Evolutionary conservation across 1,140 invertebrate species (phyloP).

Genomic region (Brevipalpus yothersi): DNA sequence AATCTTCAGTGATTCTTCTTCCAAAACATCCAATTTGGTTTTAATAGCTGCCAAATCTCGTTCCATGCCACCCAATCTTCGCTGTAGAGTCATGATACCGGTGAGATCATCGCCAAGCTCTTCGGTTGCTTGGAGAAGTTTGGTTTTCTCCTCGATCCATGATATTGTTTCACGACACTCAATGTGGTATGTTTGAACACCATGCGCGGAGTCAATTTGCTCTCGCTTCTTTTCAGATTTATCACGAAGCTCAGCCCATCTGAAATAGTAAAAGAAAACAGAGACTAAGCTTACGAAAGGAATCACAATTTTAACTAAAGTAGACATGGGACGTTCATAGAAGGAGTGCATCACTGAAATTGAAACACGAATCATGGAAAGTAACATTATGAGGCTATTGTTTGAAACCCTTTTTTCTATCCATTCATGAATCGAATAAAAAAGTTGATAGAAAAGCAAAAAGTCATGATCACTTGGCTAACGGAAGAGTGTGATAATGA

Average conservation of each 20-base stretch:
- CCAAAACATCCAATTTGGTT: conserved; percentile 75
- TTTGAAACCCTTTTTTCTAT: too few species aligned
- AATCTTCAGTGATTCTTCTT: conserved; percentile 71
- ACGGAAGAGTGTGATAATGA: too few species aligned
- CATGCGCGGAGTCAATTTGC: conserved; percentile 66
- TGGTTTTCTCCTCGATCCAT: conserved; percentile 98
- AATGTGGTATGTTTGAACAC: conserved; percentile 97
- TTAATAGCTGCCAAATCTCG: conserved; percentile 92
- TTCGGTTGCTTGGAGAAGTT: conserved; percentile 75
- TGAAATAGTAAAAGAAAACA: not conserved
- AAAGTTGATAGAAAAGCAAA: too few species aligned
- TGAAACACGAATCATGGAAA: too few species aligned
- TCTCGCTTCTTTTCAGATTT: conserved; percentile 13
- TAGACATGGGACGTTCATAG: too few species aligned
- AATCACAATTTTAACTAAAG: too few species aligned
- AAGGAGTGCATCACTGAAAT: too few species aligned
- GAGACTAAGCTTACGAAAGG: too few species aligned
- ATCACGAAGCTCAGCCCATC: conserved; percentile 13
- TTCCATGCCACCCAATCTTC: conserved; percentile 85
- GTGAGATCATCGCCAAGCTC: conserved; percentile 85
- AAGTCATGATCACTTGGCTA: too few species aligned
- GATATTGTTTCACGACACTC: conserved; percentile 94
- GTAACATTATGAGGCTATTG: too few species aligned
- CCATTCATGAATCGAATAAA: too few species aligned
- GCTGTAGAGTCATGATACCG: conserved; percentile 53